Base-by-base conservation (phyloP, 2,888 invertebrate genomes). In the Drosophila planitibia region DNA sequence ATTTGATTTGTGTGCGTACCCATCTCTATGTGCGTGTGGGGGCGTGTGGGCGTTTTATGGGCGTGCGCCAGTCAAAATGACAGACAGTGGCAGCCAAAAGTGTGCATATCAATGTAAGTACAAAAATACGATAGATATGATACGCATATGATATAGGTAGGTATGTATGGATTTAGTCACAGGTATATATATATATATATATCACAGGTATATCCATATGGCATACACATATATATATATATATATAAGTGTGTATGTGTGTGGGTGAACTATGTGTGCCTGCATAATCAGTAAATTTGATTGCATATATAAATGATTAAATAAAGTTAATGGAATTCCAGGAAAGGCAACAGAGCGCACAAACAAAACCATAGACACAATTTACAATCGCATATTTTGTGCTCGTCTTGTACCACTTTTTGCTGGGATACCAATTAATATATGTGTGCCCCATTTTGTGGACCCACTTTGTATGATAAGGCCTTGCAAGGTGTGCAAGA, bases 281-380 rank as follows among this genome's bases (percentile, higher is more conserved):
- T 80, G 62, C 75, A 85, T 81, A 86, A 85, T 82, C 87, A 89
- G 79, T 86, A 82, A 74, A 84, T 82, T 86, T 82, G 82, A 85
- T 85, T 89, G 79, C 25, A 47, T 4, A 16, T 70, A 78, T 82
- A 77, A 89, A 72, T 89, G 82, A 89, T 79, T 89, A 87, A 84
- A 86, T 75, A 74, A 79, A 79, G 66, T 75, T 86, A 74, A 81
- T 86, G 69, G 73, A 83, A 79, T 37, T 53, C 33, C 60, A 39
- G 39, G 41, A 59, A 28, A 37, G 49, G 52, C 16, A 28, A 25
- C 41, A 52, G 19, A 33, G 14, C 12, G 6, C 35, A 64, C 44
- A 49, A 62, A 32, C 19, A 22, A 28, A 14, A 19, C 37, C 37
- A n/a, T n/a, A 9, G 14, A 61, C 14, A 35, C 9, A 16, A 41